Base-by-base conservation (phyloP, 2,113 vertebrate genomes). In the Upupa epops region DNA sequence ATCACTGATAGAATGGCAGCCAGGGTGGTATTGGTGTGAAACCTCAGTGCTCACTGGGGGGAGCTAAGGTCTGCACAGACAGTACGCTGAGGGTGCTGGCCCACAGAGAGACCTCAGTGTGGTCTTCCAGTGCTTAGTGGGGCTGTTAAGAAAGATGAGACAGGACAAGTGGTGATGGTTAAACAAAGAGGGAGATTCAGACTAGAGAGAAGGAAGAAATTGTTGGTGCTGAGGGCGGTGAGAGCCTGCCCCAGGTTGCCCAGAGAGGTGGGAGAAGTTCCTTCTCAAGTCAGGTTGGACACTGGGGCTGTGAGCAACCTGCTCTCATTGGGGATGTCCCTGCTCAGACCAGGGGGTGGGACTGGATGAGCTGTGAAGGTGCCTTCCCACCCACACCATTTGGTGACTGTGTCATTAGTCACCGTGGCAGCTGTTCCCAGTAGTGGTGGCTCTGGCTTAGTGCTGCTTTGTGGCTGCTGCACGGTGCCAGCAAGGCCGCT, bases 381-480 rank as follows among this genome's bases (percentile, higher is more conserved):
- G n/a, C 58, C 56, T 34, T 58, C 31, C n/a, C 19, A 58, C 56
- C 32, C 58, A 34, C 24, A 16, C 58, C 32, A 59, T 8, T 14
- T 32, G 34, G 58, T 24, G 32, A 34, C 32, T 12, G 10, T 56
- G 31, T 56, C 71, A 94, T 94, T 86, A 89, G 76, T n/a, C 93
- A 81, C 13, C 0, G 0, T 8, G 37, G 42, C 29, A 64, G 72
- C 66, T 11, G 14, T 64, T 80, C 34, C n/a, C 81, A 86, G 64
- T 72, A 29, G 7, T 6, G 76, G 17, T 79, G 78, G 45, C 21
- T 80, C 13, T 76, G 73, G 81, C 5, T 1, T 5, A 4, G 1
- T 8, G 31, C 51, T 40, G n/a, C 1, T 12, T 25, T 31, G 51
- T 11, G 54, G 54, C 26, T 65, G 74, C 90, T 66, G 83, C 14